Conservation (phyloP, 1,140 invertebrate species). For the Lysiphlebus fabarum region DNA sequence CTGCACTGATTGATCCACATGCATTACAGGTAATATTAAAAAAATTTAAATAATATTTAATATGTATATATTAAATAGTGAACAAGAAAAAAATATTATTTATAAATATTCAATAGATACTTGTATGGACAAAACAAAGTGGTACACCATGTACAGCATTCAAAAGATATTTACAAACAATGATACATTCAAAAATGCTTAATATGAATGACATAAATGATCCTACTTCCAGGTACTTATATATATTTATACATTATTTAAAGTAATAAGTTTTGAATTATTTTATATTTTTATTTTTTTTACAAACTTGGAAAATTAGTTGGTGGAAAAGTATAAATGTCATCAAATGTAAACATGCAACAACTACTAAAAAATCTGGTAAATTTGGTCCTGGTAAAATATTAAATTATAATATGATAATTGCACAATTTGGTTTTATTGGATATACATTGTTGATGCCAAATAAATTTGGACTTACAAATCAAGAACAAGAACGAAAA, state of each 20-base stretch:
- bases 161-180: constrained; percentile 63
- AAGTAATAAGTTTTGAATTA: no score
- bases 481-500: constrained; percentile 56
- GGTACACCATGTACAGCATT: constrained; percentile 61
- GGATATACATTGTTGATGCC: constrained; percentile 65
- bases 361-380: constrained; percentile 46
- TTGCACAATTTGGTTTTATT: constrained; percentile 81
- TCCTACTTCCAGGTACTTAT: no score
- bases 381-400: constrained; percentile 44
- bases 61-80: no score
- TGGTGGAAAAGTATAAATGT: constrained; percentile 58
- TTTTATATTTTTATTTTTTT: no score
- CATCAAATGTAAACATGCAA: constrained; percentile 62
- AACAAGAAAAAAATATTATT: background rate
- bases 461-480: constrained; percentile 59
- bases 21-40: constrained; percentile 54
- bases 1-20: constrained; percentile 62
- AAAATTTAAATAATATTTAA: no score
- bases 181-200: constrained; percentile 67
- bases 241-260: no score
- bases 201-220: constrained; percentile 60
- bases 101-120: constrained; percentile 43
- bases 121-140: constrained; percentile 63
- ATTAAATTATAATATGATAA: constrained; percentile 70
- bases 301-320: constrained; percentile 28